Percentiles rank a stretch among this genome's conserved stretches.
These are phyloP conservation scores for Rhinopomastus cyanomelas DNA, from an alignment of 2,113 vertebrate genomes.

Conservation along the genomic window DNA sequence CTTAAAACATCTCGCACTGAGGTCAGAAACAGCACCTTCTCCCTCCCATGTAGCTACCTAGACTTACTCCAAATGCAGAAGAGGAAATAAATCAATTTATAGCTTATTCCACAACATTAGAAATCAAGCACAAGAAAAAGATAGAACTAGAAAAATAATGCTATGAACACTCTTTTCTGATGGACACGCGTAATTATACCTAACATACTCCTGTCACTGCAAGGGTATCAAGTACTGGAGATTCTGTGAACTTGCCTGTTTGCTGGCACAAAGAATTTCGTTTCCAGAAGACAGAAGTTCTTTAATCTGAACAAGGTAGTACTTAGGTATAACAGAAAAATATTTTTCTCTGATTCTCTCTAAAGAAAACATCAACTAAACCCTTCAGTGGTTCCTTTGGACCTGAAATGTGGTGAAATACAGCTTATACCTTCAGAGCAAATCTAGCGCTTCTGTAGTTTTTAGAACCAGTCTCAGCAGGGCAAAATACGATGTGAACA, in stretches of 20 bases:
- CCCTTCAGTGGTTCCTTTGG: background rate
- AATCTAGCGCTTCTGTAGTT: background rate
- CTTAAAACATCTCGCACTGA: background rate
- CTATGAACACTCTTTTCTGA: background rate
- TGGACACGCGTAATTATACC: background rate
- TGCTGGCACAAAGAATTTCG: background rate
- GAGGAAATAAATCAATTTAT: background rate
- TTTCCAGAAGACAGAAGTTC: background rate
- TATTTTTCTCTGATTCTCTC: background rate
- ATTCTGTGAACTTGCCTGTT: background rate
- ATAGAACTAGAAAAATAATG: background rate
- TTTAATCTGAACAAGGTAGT: background rate
- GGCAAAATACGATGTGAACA: rapidly evolving
- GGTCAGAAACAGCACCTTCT: background rate
- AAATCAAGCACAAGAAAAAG: background rate
- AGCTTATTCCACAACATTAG: background rate
- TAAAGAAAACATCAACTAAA: background rate
- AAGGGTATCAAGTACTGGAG: background rate
- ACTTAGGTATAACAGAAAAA: background rate
- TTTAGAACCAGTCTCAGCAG: background rate
- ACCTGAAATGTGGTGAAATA: background rate
- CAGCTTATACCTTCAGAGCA: background rate
- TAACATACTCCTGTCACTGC: background rate
- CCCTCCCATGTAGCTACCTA: background rate
- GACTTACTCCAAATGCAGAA: background rate